Percentiles rank a stretch among this genome's conserved stretches.
These are phyloP conservation scores for Montifringilla adamsi DNA, from an alignment of 2,113 vertebrate genomes.

Conservation along the genomic window DNA sequence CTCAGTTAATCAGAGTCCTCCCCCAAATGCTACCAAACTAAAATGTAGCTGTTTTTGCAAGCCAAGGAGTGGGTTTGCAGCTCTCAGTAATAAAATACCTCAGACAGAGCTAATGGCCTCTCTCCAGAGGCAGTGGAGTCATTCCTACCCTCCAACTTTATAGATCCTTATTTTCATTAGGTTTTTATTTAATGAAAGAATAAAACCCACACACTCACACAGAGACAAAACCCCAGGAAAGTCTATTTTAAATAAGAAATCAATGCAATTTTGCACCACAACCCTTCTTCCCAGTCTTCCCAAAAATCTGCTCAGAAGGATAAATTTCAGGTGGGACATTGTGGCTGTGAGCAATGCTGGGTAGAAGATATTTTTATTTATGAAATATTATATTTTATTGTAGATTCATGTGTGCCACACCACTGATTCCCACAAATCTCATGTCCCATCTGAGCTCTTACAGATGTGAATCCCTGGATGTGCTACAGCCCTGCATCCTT, in stretches of 20 bases:
- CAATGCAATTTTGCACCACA: neutral
- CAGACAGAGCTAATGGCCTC: neutral
- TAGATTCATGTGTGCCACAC: neutral
- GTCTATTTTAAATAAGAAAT: neutral
- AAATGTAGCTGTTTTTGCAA: rapidly evolving
- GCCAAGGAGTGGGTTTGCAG: neutral
- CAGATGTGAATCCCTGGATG: neutral
- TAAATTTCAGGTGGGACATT: neutral
- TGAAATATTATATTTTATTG: neutral
- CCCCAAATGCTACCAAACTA: neutral
- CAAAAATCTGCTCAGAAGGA: neutral
- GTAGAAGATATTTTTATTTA: neutral
- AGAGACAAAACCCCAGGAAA: neutral
- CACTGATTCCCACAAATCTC: neutral
- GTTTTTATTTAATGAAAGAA: slow-evolving; percentile 2
- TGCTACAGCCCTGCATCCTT: neutral
- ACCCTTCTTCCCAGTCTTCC: neutral
- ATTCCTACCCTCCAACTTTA: neutral
- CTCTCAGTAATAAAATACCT: neutral
- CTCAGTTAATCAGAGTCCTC: neutral
- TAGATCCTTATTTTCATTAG: neutral
- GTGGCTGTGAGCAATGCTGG: neutral
- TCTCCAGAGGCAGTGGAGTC: neutral
- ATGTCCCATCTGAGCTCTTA: neutral
- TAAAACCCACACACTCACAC: neutral